These are phyloP conservation scores for Phyllotreta cruciferae DNA, from an alignment of 2,888 invertebrate genomes.

Conservation along the genomic window DNA sequence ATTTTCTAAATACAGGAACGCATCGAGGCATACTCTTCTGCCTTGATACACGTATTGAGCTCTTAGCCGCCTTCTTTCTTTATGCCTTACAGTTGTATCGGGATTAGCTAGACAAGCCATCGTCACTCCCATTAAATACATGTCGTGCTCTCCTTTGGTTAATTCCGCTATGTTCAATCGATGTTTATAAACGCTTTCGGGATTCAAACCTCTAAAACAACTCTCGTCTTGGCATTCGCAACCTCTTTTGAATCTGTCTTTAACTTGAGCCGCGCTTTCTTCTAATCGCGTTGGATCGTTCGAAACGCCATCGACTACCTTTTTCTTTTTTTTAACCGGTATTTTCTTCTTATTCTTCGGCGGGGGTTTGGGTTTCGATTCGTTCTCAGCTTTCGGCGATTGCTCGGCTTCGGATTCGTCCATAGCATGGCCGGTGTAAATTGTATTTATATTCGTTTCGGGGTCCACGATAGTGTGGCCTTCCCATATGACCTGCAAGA, in stretches of 20 bases:
- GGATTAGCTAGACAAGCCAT: constrained; percentile 82
- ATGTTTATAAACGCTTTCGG: constrained; percentile 78
- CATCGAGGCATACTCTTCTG: constrained; percentile 77
- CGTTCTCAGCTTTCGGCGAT: constrained; percentile 38
- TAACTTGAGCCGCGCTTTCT: constrained; percentile 73
- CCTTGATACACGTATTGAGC: constrained; percentile 82
- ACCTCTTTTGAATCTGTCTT: constrained; percentile 72
- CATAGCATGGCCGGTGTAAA: constrained; percentile 51
- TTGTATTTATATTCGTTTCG: constrained; percentile 52
- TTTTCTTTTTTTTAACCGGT: constrained; percentile 63
- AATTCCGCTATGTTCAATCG: constrained; percentile 79
- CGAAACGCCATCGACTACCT: constrained; percentile 44
- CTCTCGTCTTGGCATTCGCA: constrained; percentile 80
- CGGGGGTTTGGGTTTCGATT: constrained; percentile 57
- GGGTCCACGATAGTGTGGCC: constrained; percentile 70
- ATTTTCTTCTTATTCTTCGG: constrained; percentile 59
- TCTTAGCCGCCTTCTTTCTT: constrained; percentile 73
- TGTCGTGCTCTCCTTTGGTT: constrained; percentile 82
- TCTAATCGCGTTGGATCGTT: constrained; percentile 73
- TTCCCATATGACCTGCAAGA: constrained; percentile 70
- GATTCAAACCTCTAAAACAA: constrained; percentile 76
- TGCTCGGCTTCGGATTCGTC: constrained; percentile 41
- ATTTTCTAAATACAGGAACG: constrained; percentile 80
- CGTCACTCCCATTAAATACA: constrained; percentile 86
- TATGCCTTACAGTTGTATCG: constrained; percentile 74